Conservation (phyloP, 1,140 invertebrate genomes). For the Drosophila hydei region DNA sequence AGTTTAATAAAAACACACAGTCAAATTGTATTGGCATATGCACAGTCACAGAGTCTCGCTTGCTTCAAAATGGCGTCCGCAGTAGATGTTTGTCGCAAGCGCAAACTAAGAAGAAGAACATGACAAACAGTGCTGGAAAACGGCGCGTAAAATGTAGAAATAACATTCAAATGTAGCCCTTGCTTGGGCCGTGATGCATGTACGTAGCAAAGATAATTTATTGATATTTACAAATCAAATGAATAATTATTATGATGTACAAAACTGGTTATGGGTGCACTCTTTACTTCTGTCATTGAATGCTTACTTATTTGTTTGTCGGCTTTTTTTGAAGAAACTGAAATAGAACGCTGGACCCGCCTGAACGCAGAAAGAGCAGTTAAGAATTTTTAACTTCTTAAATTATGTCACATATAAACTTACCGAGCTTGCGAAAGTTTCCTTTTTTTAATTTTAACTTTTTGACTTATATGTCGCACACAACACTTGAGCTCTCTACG, state of each 20-base stretch:
- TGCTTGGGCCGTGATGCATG: not conserved
- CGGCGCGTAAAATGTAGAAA: not conserved
- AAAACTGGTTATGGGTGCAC: constrained; percentile 25
- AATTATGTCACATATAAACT: not conserved
- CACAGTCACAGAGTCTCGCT: constrained; percentile 40
- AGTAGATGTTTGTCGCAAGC: not conserved
- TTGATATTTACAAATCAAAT: constrained; percentile 22
- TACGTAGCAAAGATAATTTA: not conserved
- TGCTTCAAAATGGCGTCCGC: constrained; percentile 43
- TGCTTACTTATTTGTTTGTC: not conserved
- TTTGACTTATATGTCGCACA: constrained; percentile 10
- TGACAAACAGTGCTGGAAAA: constrained; percentile 43
- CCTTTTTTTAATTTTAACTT: constrained; percentile 1
- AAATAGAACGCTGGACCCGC: not conserved
- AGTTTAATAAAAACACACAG: constrained; percentile 31
- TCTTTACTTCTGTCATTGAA: not conserved
- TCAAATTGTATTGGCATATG: constrained; percentile 27
- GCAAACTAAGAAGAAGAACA: constrained; percentile 36
- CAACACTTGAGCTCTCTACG: constrained; percentile 34
- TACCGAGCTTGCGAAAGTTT: constrained; percentile 14
- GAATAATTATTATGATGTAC: constrained; percentile 22
- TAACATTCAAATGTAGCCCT: constrained; percentile 29
- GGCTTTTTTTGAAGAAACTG: not conserved
- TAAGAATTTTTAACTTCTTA: too few species aligned
- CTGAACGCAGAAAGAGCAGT: not conserved